These are phyloP conservation scores for Cantharis flavilabris DNA, from an alignment of 2,888 invertebrate genomes.

Conservation along the genomic window DNA sequence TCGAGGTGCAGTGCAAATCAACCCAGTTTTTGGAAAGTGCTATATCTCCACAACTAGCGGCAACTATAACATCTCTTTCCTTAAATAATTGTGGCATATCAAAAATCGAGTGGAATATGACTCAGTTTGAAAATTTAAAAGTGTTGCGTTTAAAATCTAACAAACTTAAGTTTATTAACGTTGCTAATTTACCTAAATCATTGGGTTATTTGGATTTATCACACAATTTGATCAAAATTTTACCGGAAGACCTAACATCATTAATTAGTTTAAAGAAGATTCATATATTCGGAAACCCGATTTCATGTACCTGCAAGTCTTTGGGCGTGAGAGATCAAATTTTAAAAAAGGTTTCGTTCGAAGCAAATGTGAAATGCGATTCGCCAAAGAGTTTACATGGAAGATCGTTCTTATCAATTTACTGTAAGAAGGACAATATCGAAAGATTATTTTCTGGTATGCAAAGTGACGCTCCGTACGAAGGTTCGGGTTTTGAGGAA, in stretches of 20 bases:
- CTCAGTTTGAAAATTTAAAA: constrained; percentile 47
- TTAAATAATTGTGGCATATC: constrained; percentile 40
- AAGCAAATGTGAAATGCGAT: constrained; percentile 45
- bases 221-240: constrained; percentile 64
- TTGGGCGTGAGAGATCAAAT: constrained; percentile 67
- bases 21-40: constrained; percentile 77
- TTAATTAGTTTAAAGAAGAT: constrained; percentile 64
- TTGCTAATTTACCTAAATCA: constrained; percentile 45
- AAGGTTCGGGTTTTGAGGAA: constrained; percentile 42
- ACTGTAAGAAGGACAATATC: constrained; percentile 21
- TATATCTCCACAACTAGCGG: constrained; percentile 42
- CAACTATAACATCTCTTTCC: constrained; percentile 42
- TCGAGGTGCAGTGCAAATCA: constrained; percentile 67
- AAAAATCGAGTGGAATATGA: constrained; percentile 46
- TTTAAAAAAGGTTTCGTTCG: constrained; percentile 42
- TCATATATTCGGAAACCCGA: constrained; percentile 69
- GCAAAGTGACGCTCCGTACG: constrained; percentile 42
- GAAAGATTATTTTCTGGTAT: constrained; percentile 34
- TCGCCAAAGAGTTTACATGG: constrained; percentile 44
- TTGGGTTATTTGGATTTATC: constrained; percentile 63
- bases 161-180: constrained; percentile 44
- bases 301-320: constrained; percentile 73
- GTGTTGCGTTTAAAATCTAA: constrained; percentile 46
- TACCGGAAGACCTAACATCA: constrained; percentile 59
- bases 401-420: constrained; percentile 35